phyloP scores from a whole-genome alignment of 2,888 invertebrate species.

The Psococerastis gibbosa region DNA sequence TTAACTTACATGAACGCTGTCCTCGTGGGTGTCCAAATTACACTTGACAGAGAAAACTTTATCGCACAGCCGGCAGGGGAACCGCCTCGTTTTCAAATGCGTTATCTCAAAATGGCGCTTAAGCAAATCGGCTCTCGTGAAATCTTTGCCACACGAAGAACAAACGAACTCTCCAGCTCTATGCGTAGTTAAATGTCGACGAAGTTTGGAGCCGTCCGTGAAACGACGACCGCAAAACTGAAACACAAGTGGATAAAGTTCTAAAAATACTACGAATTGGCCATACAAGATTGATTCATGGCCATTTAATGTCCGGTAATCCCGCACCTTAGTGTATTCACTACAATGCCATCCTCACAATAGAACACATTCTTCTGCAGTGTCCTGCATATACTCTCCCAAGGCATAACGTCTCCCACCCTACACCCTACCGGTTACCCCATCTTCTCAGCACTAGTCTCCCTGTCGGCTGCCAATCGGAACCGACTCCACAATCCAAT shows the following conservation, averaged over 20 bases:
- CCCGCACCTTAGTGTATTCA: no score
- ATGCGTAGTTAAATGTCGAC: neutral
- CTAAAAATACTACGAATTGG: no score
- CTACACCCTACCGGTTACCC: no score
- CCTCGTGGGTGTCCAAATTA: neutral
- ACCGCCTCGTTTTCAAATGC: neutral
- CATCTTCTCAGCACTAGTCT: no score
- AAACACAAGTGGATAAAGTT: neutral
- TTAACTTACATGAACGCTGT: neutral
- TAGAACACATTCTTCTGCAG: no score
- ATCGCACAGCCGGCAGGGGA: neutral
- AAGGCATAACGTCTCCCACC: no score
- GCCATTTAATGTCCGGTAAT: no score
- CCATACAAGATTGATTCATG: no score
- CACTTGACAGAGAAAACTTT: slow-evolving; percentile 2
- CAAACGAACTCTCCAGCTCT: neutral
- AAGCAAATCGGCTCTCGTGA: neutral
- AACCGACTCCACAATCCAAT: no score
- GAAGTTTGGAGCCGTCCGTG: neutral
- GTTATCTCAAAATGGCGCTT: neutral
- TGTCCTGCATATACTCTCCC: no score
- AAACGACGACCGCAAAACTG: neutral
- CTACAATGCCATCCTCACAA: no score
- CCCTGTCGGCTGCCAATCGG: no score
- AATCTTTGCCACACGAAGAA: neutral